Evolutionary conservation across 37 sponge, comb jelly and placozoan genomes (phyloP).

Genomic region (Bolinopsis microptera): DNA sequence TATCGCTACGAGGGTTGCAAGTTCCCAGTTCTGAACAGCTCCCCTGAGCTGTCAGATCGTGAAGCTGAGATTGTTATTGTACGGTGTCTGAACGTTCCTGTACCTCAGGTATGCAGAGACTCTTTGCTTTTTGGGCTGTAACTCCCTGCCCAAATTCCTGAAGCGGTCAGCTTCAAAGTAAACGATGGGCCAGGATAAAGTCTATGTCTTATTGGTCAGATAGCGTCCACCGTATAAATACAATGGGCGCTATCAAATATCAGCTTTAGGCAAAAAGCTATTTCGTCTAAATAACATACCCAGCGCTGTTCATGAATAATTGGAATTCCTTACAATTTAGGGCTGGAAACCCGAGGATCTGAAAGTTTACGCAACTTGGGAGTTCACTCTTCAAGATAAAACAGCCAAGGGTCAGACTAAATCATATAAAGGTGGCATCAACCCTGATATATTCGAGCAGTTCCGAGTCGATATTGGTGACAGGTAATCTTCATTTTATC

Average conservation of each 20-base stretch:
- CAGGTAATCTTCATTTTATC: too few relatives aligned
- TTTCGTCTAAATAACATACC: too few relatives aligned
- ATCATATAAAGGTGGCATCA: slow-evolving; percentile 17
- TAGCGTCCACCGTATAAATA: too few relatives aligned
- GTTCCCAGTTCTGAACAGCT: slow-evolving; percentile 75
- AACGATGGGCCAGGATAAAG: too few relatives aligned
- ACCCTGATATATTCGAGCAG: slow-evolving; percentile 16
- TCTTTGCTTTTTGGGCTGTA: too few relatives aligned
- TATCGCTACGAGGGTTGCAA: slow-evolving; percentile 90
- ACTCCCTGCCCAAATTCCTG: too few relatives aligned
- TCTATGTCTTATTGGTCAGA: too few relatives aligned
- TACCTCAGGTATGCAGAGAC: slow-evolving; percentile 70
- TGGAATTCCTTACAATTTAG: neutral
- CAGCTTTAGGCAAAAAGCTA: too few relatives aligned
- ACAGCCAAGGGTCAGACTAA: slow-evolving; percentile 60
- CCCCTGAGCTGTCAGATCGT: slow-evolving; percentile 71
- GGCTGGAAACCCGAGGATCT: slow-evolving; percentile 50
- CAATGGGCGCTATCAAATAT: too few relatives aligned
- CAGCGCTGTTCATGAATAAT: too few relatives aligned
- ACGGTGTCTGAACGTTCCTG: slow-evolving; percentile 69
- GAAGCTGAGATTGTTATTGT: slow-evolving; percentile 80
- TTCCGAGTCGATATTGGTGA: slow-evolving; percentile 36
- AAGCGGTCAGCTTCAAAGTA: too few relatives aligned
- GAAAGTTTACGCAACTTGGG: slow-evolving; percentile 14
- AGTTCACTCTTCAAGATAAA: slow-evolving; percentile 20